Percentiles rank a stretch among this genome's conserved stretches.
phyloP scores from a whole-genome alignment of 2,113 vertebrate genomes.

The Xyliphius kryptos region DNA sequence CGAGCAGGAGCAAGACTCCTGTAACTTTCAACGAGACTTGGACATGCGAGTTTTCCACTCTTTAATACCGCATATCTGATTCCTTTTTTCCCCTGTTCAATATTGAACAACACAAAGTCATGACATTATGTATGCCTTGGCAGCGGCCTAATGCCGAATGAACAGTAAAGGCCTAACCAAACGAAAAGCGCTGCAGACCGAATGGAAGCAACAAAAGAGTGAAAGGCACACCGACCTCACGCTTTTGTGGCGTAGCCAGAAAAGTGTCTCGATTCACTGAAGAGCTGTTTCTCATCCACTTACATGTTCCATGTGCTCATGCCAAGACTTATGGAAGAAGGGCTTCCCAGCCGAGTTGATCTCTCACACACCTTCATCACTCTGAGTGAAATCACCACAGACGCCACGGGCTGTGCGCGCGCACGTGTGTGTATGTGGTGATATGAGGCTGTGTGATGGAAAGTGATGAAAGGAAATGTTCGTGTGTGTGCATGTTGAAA shows the following conservation, averaged over 20 bases:
- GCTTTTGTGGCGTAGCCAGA: slow-evolving; percentile 54
- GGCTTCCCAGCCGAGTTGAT: slow-evolving; percentile 37
- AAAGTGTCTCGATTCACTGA: slow-evolving; percentile 51
- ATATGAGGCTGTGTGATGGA: not conserved
- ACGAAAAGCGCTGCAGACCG: slow-evolving; percentile 48
- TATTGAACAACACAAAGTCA: slow-evolving; percentile 55
- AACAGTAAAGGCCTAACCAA: slow-evolving; percentile 47
- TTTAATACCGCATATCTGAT: slow-evolving; percentile 50
- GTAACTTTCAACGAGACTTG: slow-evolving; percentile 38
- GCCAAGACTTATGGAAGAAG: slow-evolving; percentile 57
- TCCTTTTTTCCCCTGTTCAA: slow-evolving; percentile 46
- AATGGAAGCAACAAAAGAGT: slow-evolving; percentile 45
- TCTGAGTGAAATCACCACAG: not conserved
- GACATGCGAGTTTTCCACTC: slow-evolving; percentile 56
- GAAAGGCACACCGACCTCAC: slow-evolving; percentile 43
- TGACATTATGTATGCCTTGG: slow-evolving; percentile 57
- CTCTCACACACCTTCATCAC: slow-evolving; percentile 6
- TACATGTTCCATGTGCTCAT: slow-evolving; percentile 60
- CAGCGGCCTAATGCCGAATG: slow-evolving; percentile 34
- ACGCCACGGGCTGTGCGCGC: not conserved
- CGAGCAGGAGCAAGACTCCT: slow-evolving; percentile 40
- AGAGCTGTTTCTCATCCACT: slow-evolving; percentile 63
- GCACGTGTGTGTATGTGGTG: slow-evolving; percentile 6
- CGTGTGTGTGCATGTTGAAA: not conserved
- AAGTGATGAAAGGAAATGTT: slow-evolving; percentile 2